Evolutionary conservation across 2,888 invertebrate genomes (phyloP), one percentile per base, ranked within the genome.

Genomic region (Perithous albicinctus): DNA sequence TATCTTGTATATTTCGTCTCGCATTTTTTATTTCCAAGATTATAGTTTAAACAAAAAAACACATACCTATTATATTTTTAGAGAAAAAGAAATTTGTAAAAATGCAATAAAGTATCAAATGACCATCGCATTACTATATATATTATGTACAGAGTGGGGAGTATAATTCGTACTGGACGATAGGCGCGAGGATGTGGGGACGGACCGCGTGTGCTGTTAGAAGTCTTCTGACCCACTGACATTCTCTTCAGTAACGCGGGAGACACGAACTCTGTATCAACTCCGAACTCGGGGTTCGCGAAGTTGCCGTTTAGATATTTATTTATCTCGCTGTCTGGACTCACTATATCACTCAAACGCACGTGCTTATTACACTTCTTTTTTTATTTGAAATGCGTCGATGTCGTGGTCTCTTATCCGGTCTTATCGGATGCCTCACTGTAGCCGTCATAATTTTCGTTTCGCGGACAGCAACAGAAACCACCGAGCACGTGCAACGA

Each of bases 141-240:
- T 32, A 43, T 43, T 12, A 43, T 43, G n/a, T n/a, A 59, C 1
- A 64, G 35, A 64, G 54, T 51, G 54, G 78, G 69, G 78, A 59
- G 59, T n/a, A 29, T 56, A 64, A 8, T 56, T 23, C 8, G 66
- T 20, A 48, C 43, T 18, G 12, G 23, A 18, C 20, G 54, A 18
- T 73, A 64, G n/a, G n/a, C n/a, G 51, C 76, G 56, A 46, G 23
- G 88, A 88, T 88, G 88, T 86, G 90, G 88, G 88, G 87, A 85
- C 86, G 51, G 67, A 76, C 35, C 43, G 80, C 82, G 64, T 83
- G 78, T 80, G 84, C n/a, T n/a, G 85, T 86, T 85, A 81, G 79
- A 86, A 88, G 89, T 88, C 83, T 88, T n/a, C 88, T 91, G 91
- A 91, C 91, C 91, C 90, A 91, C 90, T 91, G 89, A 91, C 91